Evolutionary conservation across 2,797 vertebrate species (phyloP).

Genomic region (Sebastes iracundus): DNA sequence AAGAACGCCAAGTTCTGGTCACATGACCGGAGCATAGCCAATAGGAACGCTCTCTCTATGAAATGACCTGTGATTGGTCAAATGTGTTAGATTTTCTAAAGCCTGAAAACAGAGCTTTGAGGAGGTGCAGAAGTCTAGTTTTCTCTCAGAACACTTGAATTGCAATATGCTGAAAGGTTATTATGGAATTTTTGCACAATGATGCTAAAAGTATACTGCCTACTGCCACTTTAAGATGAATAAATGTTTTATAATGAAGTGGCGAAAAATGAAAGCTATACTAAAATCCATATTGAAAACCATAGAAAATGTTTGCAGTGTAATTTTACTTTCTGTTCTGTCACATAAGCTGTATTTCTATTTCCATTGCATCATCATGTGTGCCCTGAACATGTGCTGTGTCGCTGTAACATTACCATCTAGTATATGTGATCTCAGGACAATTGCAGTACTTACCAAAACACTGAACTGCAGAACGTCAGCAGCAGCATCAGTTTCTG

Average conservation of each 20-base stretch:
- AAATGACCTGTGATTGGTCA: too few relatives aligned
- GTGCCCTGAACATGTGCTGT: not conserved
- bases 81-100: too few relatives aligned
- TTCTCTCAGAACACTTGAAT: too few relatives aligned
- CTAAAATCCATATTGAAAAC: not conserved
- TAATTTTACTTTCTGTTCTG: not conserved
- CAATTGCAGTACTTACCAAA: constrained; percentile 5
- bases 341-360: not conserved
- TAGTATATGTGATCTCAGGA: not conserved
- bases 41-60: too few relatives aligned
- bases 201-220: too few relatives aligned
- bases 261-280: not conserved
- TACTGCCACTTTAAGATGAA: not conserved
- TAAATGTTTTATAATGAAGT: not conserved
- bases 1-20: too few relatives aligned
- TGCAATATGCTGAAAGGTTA: too few relatives aligned
- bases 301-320: not conserved
- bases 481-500: constrained; percentile 10
- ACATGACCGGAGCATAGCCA: too few relatives aligned
- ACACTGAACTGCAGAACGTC: not conserved
- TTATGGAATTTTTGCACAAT: too few relatives aligned
- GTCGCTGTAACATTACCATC: not conserved
- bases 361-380: not conserved
- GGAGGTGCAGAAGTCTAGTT: too few relatives aligned
- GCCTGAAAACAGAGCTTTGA: too few relatives aligned